A percentile compares a stretch with the other conserved stretches of the same genome.
Conservation (phyloP, 2,113 vertebrate species). For the Corythornis cristatus region DNA sequence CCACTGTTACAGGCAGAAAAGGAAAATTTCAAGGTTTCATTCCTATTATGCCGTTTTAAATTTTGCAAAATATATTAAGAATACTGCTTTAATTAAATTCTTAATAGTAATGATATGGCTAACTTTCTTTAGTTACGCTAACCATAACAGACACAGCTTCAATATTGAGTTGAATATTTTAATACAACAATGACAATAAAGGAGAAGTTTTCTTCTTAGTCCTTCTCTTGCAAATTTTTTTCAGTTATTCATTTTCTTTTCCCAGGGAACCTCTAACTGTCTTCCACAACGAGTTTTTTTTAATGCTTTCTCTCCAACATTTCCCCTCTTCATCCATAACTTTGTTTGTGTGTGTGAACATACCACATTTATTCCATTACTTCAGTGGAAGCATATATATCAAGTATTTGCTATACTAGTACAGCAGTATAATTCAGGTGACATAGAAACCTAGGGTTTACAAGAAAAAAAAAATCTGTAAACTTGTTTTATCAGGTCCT, state of each 20-base stretch:
- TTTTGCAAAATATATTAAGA: neutral
- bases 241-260: neutral
- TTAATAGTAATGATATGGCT: neutral
- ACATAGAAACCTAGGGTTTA: neutral
- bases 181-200: neutral
- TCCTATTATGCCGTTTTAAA: neutral
- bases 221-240: neutral
- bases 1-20: neutral
- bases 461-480: neutral
- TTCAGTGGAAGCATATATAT: neutral
- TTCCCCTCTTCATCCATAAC: neutral
- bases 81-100: neutral
- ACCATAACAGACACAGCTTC: neutral
- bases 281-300: neutral
- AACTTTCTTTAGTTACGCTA: neutral
- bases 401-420: neutral
- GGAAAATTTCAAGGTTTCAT: neutral
- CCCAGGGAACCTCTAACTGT: neutral
- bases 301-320: rapidly evolving
- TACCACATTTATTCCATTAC: neutral
- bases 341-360: neutral
- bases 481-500: neutral
- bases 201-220: neutral
- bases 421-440: neutral
- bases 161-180: neutral